A percentile compares a stretch with the other conserved stretches of the same genome.
These are phyloP conservation scores for Scelioninae gen. 1 DNA, from an alignment of 2,888 invertebrate species.

Conservation along the genomic window DNA sequence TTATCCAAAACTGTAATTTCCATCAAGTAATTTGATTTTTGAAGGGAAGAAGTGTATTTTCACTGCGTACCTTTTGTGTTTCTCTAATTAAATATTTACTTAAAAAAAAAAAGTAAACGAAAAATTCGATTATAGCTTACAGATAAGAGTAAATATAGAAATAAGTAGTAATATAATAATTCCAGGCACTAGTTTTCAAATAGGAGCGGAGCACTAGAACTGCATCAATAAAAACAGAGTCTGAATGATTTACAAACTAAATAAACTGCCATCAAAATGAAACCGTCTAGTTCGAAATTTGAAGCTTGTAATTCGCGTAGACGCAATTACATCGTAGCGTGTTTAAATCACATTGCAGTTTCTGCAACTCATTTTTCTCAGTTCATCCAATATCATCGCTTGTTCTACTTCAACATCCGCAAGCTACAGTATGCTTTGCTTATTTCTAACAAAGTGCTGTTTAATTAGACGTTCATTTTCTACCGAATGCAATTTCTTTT, in stretches of 20 bases:
- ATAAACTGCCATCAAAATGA: background rate
- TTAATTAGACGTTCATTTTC: conserved; percentile 14
- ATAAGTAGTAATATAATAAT: conserved; percentile 2
- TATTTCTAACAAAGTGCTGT: conserved; percentile 18
- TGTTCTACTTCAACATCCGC: conserved; percentile 14
- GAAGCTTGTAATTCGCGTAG: background rate
- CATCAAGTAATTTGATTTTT: too few species aligned
- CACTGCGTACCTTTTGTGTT: too few species aligned
- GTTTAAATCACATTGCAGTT: conserved; percentile 13
- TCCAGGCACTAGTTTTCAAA: background rate
- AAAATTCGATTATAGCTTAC: too few species aligned
- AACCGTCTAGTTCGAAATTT: background rate
- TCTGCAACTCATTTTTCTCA: conserved; percentile 12
- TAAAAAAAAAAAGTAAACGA: too few species aligned
- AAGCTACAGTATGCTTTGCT: conserved; percentile 1
- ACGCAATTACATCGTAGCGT: background rate
- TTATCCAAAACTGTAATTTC: too few species aligned
- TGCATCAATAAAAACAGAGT: background rate
- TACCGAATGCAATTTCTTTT: conserved; percentile 15
- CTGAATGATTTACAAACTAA: conserved; percentile 1
- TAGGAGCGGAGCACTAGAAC: background rate
- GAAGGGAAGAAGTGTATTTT: too few species aligned
- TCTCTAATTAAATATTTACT: too few species aligned
- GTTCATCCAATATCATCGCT: conserved; percentile 12
- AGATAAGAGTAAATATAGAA: background rate